phyloP scores from a whole-genome alignment of 2,113 vertebrate species.

The Perca flavescens region DNA sequence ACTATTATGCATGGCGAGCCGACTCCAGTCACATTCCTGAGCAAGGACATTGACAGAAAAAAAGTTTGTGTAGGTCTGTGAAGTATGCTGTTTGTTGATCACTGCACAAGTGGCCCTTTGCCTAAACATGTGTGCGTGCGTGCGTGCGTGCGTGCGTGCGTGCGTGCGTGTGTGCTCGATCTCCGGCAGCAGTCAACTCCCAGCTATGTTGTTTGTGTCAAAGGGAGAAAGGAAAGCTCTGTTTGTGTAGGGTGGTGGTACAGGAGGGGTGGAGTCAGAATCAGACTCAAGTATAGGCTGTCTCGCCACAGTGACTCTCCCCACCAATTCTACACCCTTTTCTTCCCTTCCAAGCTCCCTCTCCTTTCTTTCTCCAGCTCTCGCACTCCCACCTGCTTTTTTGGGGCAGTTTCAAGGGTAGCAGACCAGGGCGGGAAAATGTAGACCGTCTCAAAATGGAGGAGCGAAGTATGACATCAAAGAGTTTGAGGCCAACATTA shows the following conservation, averaged over 20 bases:
- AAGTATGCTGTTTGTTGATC: conserved; percentile 30
- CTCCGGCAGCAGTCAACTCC: conserved; percentile 52
- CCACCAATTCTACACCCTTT: conserved; percentile 67
- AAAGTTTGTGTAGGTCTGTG: conserved; percentile 41
- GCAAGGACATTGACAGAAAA: conserved; percentile 52
- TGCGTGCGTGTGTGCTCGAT: conserved; percentile 35
- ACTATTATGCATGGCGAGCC: conserved; percentile 50
- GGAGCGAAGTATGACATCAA: conserved; percentile 47
- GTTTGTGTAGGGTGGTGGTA: conserved; percentile 69
- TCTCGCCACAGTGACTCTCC: conserved; percentile 66
- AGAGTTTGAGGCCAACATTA: conserved; percentile 32
- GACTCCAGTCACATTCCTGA: conserved; percentile 61
- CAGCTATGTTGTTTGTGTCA: conserved; percentile 78
- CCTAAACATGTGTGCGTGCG: conserved; percentile 35
- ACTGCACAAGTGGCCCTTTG: conserved; percentile 20
- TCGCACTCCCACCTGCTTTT: conserved; percentile 67
- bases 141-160: conserved; percentile 29
- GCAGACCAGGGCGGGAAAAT: conserved; percentile 60
- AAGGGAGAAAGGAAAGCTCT: conserved; percentile 75
- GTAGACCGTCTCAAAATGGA: conserved; percentile 71
- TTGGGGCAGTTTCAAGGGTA: conserved; percentile 26
- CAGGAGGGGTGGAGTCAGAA: conserved; percentile 70
- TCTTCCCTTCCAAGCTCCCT: conserved; percentile 13
- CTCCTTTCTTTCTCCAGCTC: conserved; percentile 9
- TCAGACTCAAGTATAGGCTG: conserved; percentile 77